These are phyloP conservation scores for Trichogramma evanescens DNA, from an alignment of 2,888 invertebrate species.

Conservation along the genomic window DNA sequence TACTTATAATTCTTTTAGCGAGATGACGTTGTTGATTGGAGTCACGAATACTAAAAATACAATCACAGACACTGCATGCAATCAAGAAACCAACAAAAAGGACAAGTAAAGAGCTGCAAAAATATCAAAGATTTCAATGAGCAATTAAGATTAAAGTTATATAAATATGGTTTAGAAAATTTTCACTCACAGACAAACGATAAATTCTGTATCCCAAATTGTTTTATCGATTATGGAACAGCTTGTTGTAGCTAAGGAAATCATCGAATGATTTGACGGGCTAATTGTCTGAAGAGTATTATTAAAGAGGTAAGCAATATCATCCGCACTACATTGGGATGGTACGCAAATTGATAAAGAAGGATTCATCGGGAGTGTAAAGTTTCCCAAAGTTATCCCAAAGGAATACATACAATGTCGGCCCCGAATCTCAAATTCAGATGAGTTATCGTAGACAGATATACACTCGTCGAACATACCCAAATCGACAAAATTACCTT, in stretches of 20 bases:
- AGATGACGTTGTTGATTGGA: background rate
- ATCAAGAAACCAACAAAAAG: slow-evolving; percentile 26
- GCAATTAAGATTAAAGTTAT: background rate
- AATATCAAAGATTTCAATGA: background rate
- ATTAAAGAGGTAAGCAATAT: slow-evolving; percentile 29
- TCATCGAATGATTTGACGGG: background rate
- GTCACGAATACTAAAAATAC: background rate
- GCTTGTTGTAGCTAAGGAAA: background rate
- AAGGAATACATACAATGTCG: slow-evolving; percentile 44
- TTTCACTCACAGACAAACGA: slow-evolving; percentile 22
- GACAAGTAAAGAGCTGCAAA: slow-evolving; percentile 28
- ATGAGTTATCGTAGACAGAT: slow-evolving; percentile 23
- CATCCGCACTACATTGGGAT: slow-evolving; percentile 40
- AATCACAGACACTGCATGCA: slow-evolving; percentile 28
- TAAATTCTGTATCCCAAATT: slow-evolving; percentile 24
- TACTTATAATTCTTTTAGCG: slow-evolving; percentile 23
- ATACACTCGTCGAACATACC: slow-evolving; percentile 49
- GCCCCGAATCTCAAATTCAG: slow-evolving; percentile 39
- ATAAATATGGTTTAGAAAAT: background rate
- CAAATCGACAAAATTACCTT: slow-evolving; percentile 46
- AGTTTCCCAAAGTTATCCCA: slow-evolving; percentile 26
- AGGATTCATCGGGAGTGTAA: slow-evolving; percentile 31
- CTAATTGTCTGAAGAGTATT: background rate
- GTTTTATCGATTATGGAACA: slow-evolving; percentile 20
- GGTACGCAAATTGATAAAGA: slow-evolving; percentile 47